Conservation (phyloP, 2,797 vertebrate genomes). For the Taeniopygia guttata region DNA sequence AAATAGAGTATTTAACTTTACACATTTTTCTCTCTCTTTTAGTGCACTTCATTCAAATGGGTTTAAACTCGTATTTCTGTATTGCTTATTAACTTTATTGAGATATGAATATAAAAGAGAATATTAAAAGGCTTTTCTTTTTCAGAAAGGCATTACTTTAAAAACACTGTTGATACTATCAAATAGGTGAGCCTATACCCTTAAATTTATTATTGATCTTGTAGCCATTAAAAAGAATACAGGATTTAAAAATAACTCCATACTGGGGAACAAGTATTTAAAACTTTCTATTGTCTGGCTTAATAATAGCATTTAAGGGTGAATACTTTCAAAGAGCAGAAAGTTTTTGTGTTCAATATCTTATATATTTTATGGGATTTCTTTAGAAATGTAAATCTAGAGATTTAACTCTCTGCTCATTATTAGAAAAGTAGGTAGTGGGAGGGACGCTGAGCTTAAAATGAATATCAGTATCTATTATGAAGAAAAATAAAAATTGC, state of each 20-base stretch:
- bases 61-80: slow-evolving; percentile 27
- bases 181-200: background rate
- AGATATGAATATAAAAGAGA: slow-evolving; percentile 24
- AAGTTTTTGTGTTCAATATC: background rate
- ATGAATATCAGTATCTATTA: background rate
- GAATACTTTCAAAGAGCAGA: background rate
- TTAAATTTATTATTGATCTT: background rate
- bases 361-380: background rate
- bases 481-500: background rate
- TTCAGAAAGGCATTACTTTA: background rate
- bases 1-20: slow-evolving; percentile 15
- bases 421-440: background rate
- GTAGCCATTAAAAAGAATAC: background rate
- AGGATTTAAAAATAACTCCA: background rate
- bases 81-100: slow-evolving; percentile 31
- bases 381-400: background rate
- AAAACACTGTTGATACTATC: background rate
- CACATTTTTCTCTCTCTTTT: background rate
- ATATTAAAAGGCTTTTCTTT: slow-evolving; percentile 24
- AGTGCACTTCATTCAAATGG: background rate
- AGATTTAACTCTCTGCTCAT: background rate
- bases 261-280: background rate
- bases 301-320: background rate
- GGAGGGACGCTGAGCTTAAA: background rate
- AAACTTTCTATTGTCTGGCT: background rate